Base-by-base conservation (phyloP, 2,113 vertebrate species). In the Abramis brama region DNA sequence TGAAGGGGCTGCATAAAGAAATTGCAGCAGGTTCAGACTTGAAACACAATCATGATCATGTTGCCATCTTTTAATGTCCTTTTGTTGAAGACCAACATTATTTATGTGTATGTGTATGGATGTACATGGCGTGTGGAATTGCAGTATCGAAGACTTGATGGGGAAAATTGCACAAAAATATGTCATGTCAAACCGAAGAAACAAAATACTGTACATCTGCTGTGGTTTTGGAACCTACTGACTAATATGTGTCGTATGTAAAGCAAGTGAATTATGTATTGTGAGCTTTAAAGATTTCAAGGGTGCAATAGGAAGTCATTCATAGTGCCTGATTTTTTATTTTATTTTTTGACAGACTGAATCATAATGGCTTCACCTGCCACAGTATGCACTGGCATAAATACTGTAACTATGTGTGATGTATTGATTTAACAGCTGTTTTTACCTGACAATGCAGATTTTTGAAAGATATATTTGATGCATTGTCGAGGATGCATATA, bases 311-410 rank as follows among this genome's bases (percentile, higher is more conserved):
- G 21, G 30, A 82, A 62, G 55, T 36, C 23, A 57, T 12, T 79
- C 66, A 47, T 85, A 75, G 86, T 91, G 86, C 88, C 90, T 91
- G 71, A 27, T 30, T 78, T 52, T 68, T 62, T 50, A 79, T 57
- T 62, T 68, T 43, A 25, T 66, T 75, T 86, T 89, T 87, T 47
- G 75, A 59, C 78, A 83, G 86, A 83, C 66, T 90, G 25, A 23
- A 39, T 85, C 71, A 80, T 83, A 80, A 21, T 62, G 74, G 12
- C 36, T 85, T 52, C 21, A 39, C 25, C 79, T 75, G 79, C 68
- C 47, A 55, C 52, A 68, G 90, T 90, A 88, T 91, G 84, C 92
- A 92, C 85, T 90, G 88, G 89, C 68, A 90, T 76, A 88, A 86
- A 93, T 84, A 86, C 85, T 86, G 89, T 90, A 93, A 89, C 68